A percentile compares a stretch with the other conserved stretches of the same genome.
phyloP scores from a whole-genome alignment of 2,888 invertebrate genomes.

The Apocheima hispidaria region DNA sequence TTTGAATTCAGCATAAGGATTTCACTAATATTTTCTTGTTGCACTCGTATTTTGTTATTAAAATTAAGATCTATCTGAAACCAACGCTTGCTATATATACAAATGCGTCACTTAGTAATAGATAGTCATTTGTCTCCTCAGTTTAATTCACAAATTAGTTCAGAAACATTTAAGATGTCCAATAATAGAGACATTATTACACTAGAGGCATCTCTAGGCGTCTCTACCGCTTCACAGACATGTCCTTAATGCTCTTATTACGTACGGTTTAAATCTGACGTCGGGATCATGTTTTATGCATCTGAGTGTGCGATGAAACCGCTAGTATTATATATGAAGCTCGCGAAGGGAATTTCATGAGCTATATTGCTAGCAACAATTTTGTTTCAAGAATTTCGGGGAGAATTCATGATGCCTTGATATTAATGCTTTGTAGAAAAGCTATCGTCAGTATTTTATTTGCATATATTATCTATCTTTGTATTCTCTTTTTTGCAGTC shows the following conservation, averaged over 20 bases:
- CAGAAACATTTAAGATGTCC: constrained; percentile 35
- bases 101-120: neutral
- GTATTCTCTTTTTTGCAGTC: no score
- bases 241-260: constrained; percentile 82
- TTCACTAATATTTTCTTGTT: neutral
- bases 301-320: constrained; percentile 81
- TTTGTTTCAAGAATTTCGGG: constrained; percentile 65
- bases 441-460: neutral
- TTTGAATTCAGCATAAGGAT: neutral
- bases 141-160: constrained; percentile 29
- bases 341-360: constrained; percentile 75
- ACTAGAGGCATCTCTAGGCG: constrained; percentile 55
- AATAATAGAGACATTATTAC: constrained; percentile 47
- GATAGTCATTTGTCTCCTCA: constrained; percentile 13
- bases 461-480: no score
- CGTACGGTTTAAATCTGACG: constrained; percentile 84
- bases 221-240: constrained; percentile 61
- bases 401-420: constrained; percentile 43
- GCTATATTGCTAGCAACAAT: constrained; percentile 65
- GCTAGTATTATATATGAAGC: constrained; percentile 78
- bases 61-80: neutral
- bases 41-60: neutral
- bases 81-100: neutral
- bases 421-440: constrained; percentile 17
- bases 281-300: constrained; percentile 84